Base-by-base conservation (phyloP, 2,888 invertebrate species). In the Chaetoderma sp. region DNA sequence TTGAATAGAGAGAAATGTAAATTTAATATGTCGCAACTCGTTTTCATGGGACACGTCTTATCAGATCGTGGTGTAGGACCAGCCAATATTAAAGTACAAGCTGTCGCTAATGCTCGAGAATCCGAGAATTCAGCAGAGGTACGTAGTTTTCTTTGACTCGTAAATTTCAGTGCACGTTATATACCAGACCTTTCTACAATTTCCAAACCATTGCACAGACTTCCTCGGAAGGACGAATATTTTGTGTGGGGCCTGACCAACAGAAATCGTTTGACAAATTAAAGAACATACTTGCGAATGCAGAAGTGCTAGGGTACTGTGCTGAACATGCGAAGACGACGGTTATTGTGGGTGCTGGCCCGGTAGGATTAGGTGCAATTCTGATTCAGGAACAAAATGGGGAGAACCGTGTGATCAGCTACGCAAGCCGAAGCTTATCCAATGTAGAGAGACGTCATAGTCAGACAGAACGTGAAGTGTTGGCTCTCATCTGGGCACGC, bases 401-500 rank as follows among this genome's bases (percentile, higher is more conserved):
- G 13, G 50, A 63, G 16, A 39, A 4, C n/a, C 36, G 56, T 13
- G 39, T 56, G 16, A 33, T 56, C 23, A 16, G n/a, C n/a, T 56
- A 44, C 39, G 56, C 56, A 18, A 56, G 39, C 42, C 16, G 56
- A 23, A 39, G 56, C 25, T 27, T 56, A 27, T 39, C 39, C 39
- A 27, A 42, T 16, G 5, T 52, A 28, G 28, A 27, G 28, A 28
- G 52, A 18, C 52, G 28, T 27, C 32, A 23, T 30, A 52, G 52
- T 21, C 52, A 52, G 30, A 52, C 52, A 18, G 52, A 27, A 23
- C 28, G 64, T 44, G 60, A 65, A 45, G 55, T 62, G 8, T 54
- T 64, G 33, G 61, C n/a, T 23, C 25, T 65, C 8, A 56, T 65
- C 8, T 65, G 54, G 65, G 52, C 60, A 27, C 64, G 62, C 47